phyloP scores from a whole-genome alignment of 2,888 invertebrate genomes.

The Phaedon cochleariae region DNA sequence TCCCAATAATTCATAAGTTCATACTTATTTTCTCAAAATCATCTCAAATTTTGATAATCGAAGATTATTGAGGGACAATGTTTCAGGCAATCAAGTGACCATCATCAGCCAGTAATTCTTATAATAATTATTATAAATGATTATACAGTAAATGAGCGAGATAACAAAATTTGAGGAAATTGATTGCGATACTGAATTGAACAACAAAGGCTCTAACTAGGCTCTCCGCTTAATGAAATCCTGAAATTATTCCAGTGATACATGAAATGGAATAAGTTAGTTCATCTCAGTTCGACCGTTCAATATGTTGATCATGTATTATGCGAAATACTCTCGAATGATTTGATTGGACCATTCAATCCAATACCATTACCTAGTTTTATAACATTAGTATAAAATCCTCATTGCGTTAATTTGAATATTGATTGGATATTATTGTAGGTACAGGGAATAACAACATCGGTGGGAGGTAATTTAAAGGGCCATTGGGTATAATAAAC shows the following conservation, averaged over 20 bases:
- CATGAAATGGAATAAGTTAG: neutral
- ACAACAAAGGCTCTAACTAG: neutral
- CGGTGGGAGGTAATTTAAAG: constrained; percentile 2
- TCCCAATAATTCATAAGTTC: too few relatives aligned
- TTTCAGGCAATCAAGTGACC: too few relatives aligned
- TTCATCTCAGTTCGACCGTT: neutral
- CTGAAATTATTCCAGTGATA: neutral
- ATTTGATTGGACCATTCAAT: constrained; percentile 1
- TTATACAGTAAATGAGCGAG: too few relatives aligned
- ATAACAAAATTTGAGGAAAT: too few relatives aligned
- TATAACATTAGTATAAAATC: constrained; percentile 19
- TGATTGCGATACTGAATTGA: neutral
- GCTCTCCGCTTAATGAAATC: neutral
- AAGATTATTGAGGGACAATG: too few relatives aligned
- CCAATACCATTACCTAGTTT: constrained; percentile 13
- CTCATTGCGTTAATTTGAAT: constrained; percentile 19
- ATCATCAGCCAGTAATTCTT: too few relatives aligned
- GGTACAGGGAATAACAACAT: constrained; percentile 12
- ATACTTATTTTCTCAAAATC: too few relatives aligned
- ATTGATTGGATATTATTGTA: constrained; percentile 18
- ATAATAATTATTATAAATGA: too few relatives aligned
- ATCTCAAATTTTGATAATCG: too few relatives aligned
- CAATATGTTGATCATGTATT: constrained; percentile 1
- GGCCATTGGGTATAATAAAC: constrained; percentile 13
- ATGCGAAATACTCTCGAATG: constrained; percentile 5